These are phyloP conservation scores for Embiotoca jacksoni DNA, from an alignment of 2,113 vertebrate genomes.

Conservation along the genomic window DNA sequence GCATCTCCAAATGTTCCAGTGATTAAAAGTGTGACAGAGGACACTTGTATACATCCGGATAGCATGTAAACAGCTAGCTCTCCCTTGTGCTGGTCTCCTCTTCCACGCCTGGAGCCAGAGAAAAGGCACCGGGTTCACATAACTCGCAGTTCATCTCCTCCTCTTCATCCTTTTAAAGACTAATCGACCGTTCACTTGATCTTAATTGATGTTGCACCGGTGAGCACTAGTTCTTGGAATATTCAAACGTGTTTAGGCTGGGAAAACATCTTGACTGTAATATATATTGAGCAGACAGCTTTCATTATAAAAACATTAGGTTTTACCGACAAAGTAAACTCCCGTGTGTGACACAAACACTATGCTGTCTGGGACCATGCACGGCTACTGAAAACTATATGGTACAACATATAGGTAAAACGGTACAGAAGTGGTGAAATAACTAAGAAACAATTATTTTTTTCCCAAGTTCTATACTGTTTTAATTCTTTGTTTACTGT, in stretches of 20 bases:
- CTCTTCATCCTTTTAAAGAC: slow-evolving; percentile 52
- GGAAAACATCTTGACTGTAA: slow-evolving; percentile 38
- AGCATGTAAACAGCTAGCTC: slow-evolving; percentile 57
- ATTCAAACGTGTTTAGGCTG: slow-evolving; percentile 58
- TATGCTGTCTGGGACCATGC: background rate
- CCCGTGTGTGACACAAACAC: background rate
- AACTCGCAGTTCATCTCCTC: slow-evolving; percentile 34
- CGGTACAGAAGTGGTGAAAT: background rate
- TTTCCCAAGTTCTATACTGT: background rate
- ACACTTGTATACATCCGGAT: slow-evolving; percentile 64
- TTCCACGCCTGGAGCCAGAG: slow-evolving; percentile 18
- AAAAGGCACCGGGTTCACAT: slow-evolving; percentile 36
- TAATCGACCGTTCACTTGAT: slow-evolving; percentile 62
- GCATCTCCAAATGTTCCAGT: slow-evolving; percentile 53
- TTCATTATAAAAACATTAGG: background rate
- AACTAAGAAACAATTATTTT: background rate
- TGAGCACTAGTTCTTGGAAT: slow-evolving; percentile 51
- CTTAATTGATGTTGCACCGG: slow-evolving; percentile 67
- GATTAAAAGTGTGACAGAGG: slow-evolving; percentile 72
- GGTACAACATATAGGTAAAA: too few species aligned
- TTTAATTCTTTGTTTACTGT: slow-evolving; percentile 3
- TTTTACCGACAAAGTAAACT: background rate
- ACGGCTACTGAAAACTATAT: background rate
- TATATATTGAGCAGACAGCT: background rate
- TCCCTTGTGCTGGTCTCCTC: slow-evolving; percentile 22